Conservation (phyloP, 2,888 invertebrate species). For the Pseudoips prasinana region DNA sequence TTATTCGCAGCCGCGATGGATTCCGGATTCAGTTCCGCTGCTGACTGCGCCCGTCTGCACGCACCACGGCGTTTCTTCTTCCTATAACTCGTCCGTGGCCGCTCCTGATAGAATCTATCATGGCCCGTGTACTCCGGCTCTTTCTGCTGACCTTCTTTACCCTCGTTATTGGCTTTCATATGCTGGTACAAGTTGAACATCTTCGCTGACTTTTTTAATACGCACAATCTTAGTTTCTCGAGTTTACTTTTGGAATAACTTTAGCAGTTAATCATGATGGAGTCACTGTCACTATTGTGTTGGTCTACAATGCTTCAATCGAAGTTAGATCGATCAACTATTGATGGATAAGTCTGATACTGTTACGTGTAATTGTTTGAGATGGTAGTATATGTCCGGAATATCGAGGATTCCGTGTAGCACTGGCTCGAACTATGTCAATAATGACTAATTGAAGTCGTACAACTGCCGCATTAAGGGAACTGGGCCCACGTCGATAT, state of each 20-base stretch:
- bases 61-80: constrained; percentile 81
- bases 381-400: background rate
- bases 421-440: constrained; percentile 52
- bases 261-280: no score
- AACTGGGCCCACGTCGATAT: constrained; percentile 42
- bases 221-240: constrained; percentile 38
- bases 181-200: constrained; percentile 91
- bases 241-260: constrained; percentile 33
- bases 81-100: constrained; percentile 76
- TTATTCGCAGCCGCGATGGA: constrained; percentile 84
- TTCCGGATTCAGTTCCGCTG: constrained; percentile 84
- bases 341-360: no score
- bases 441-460: constrained; percentile 70
- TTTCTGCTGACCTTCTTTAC: constrained; percentile 66
- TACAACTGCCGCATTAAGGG: constrained; percentile 57
- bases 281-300: no score
- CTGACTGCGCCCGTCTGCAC: constrained; percentile 86
- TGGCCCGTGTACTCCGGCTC: constrained; percentile 88
- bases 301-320: no score
- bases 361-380: no score
- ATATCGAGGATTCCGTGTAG: background rate
- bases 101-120: constrained; percentile 89
- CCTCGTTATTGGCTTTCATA: constrained; percentile 83
- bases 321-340: no score
- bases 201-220: constrained; percentile 45